These are phyloP conservation scores for Talpa occidentalis DNA, from an alignment of 2,113 vertebrate species.

Conservation along the genomic window DNA sequence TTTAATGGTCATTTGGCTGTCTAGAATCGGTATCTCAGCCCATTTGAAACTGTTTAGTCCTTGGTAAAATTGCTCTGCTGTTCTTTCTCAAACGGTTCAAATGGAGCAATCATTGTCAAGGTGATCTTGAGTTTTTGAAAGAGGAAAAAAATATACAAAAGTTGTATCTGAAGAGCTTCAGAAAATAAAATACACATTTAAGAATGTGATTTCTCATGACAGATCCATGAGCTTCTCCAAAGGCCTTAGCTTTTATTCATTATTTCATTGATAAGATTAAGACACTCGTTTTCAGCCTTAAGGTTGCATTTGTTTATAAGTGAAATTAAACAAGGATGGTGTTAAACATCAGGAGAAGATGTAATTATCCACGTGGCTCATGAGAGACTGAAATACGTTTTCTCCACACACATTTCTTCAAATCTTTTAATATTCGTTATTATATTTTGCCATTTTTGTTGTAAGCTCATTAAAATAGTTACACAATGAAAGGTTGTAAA, in stretches of 20 bases:
- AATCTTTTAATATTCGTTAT: not conserved
- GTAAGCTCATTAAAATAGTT: not conserved
- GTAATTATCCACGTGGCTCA: not conserved
- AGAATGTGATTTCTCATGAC: not conserved
- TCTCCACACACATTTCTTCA: not conserved
- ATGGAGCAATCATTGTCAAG: constrained; percentile 77
- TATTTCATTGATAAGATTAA: not conserved
- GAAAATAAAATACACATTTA: constrained; percentile 30
- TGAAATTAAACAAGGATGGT: not conserved
- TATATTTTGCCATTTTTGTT: not conserved
- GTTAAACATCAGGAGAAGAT: not conserved
- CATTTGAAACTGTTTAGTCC: constrained; percentile 75
- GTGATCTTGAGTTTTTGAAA: constrained; percentile 76
- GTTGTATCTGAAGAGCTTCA: constrained; percentile 3
- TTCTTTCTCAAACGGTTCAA: constrained; percentile 72
- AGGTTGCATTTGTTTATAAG: not conserved
- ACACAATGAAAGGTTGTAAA: not conserved
- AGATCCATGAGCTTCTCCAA: not conserved
- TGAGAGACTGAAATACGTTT: not conserved
- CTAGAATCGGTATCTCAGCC: constrained; percentile 56
- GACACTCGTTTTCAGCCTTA: not conserved
- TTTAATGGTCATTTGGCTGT: constrained; percentile 78
- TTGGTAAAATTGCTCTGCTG: constrained; percentile 76
- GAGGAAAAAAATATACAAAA: constrained; percentile 7
- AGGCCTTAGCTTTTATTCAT: not conserved